Evolutionary conservation across 2,888 invertebrate species (phyloP), one percentile per base, ranked within the genome.

Genomic region (Dolichopus griseipennis): DNA sequence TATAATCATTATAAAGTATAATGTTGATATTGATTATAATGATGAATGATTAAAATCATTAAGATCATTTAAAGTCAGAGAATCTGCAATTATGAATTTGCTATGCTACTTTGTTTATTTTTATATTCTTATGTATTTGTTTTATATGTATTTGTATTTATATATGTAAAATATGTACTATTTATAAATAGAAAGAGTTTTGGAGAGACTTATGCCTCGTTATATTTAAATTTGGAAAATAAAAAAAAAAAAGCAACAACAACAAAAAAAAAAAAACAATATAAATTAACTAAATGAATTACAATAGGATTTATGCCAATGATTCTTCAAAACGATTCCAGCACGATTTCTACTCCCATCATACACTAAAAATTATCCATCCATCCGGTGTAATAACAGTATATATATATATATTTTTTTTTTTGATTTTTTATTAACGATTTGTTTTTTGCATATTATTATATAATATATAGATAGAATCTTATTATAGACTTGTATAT

Each of bases 1-100:
- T 6, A 52, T 37, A 52, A 12, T 52, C 18, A 52, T 52, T 12
- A 52, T 52, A 15, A 9, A 41, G n/a, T n/a, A 41, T 41, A 41
- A 41, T 41, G 41, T 12, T 41, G 9, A 41, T 41, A 41, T 12
- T 52, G 52, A 52, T 52, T 52, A 52, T 52, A 15, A 41, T 41
- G 41, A 12, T 41, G 15, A n/a, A n/a, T 52, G 52, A 52, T 52
- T 52, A 52, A 6, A 52, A 52, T 52, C 18, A 52, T 52, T 52
- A 52, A 52, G n/a, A 52, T 52, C 52, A 52, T 52, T 52, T n/a
- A 52, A 52, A 52, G 52, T 52, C 52, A 52, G 52, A 52, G 6
- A 52, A 37, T 37, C 27, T 37, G 52, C n/a, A 41, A 41, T 52
- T 34, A 7, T 34, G 5, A 7, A 34, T 34, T 34, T 34, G 34